Evolutionary conservation across 1,140 invertebrate genomes (phyloP).

Genomic region (Hylaeus volcanicus): DNA sequence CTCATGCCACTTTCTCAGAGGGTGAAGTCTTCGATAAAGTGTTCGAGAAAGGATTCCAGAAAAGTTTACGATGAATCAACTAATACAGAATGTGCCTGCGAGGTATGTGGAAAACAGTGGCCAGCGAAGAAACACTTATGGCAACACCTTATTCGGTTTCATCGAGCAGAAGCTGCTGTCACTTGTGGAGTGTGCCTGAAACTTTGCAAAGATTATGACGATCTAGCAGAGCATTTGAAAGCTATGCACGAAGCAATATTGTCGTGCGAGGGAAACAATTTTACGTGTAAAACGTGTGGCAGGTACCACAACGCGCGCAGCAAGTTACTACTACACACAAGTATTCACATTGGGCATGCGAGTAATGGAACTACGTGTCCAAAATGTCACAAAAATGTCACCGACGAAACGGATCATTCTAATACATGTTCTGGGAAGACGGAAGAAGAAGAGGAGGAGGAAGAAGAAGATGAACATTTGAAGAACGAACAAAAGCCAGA

Average conservation of each 20-base stretch:
- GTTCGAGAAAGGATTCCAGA: conserved; percentile 77
- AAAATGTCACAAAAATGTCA: conserved; percentile 73
- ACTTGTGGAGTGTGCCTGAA: conserved; percentile 84
- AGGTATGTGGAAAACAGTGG: conserved; percentile 84
- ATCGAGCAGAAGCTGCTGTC: conserved; percentile 82
- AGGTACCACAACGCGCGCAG: conserved; percentile 82
- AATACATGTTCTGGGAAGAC: conserved; percentile 66
- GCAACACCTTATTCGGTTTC: conserved; percentile 84
- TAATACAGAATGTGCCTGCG: conserved; percentile 80
- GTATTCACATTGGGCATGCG: conserved; percentile 82
- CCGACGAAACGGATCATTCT: conserved; percentile 72
- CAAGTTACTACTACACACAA: conserved; percentile 82
- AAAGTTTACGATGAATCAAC: conserved; percentile 79
- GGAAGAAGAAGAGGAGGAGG: conserved; percentile 61
- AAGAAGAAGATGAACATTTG: conserved; percentile 57
- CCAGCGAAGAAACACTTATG: conserved; percentile 84
- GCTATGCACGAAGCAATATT: conserved; percentile 80
- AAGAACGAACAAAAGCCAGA: conserved; percentile 63
- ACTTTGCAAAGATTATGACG: conserved; percentile 80
- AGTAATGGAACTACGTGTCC: conserved; percentile 71
- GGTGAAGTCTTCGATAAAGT: conserved; percentile 69
- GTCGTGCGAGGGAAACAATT: conserved; percentile 82
- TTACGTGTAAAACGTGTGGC: conserved; percentile 82
- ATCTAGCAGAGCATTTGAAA: conserved; percentile 81
- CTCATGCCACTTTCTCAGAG: conserved; percentile 73